Percentiles rank a stretch among this genome's conserved stretches.
phyloP scores from a whole-genome alignment of 2,888 invertebrate genomes.

The Gibbula magus region DNA sequence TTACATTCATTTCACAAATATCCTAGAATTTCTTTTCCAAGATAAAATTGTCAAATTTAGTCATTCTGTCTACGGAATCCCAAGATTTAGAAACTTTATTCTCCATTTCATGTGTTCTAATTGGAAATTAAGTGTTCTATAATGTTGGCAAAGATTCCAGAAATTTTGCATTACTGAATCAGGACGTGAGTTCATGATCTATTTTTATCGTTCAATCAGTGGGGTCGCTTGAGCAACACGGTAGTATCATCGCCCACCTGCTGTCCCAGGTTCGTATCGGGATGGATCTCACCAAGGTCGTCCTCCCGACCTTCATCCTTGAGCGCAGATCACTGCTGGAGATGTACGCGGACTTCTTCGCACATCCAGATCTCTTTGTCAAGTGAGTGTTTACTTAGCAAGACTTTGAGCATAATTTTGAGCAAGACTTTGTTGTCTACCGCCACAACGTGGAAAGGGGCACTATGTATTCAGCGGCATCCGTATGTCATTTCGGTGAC shows the following conservation, averaged over 20 bases:
- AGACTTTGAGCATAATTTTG: too few relatives aligned
- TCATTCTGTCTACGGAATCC: background rate
- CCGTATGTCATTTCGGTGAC: too few relatives aligned
- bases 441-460: too few relatives aligned
- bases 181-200: background rate
- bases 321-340: slow-evolving; percentile 97
- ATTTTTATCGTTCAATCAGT: slow-evolving; percentile 75
- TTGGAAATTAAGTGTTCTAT: background rate
- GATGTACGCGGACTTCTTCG: slow-evolving; percentile 99
- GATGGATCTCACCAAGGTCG: slow-evolving; percentile 99
- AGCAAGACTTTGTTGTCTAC: too few relatives aligned
- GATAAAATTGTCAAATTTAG: too few relatives aligned
- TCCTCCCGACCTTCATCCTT: slow-evolving; percentile 97
- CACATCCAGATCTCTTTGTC: slow-evolving; percentile 97
- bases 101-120: too few relatives aligned
- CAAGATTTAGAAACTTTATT: background rate
- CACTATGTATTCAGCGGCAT: too few relatives aligned
- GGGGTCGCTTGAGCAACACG: slow-evolving; percentile 95
- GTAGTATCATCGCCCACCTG: slow-evolving; percentile 96
- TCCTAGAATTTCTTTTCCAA: too few relatives aligned
- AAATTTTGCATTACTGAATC: background rate
- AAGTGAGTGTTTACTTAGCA: slow-evolving; percentile 80
- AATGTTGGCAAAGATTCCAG: background rate
- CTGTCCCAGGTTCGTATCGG: slow-evolving; percentile 98
- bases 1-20: too few relatives aligned